Percentiles rank a stretch among this genome's conserved stretches.
phyloP scores from a whole-genome alignment of 2,888 invertebrate species.

The Esperia sulphurella region DNA sequence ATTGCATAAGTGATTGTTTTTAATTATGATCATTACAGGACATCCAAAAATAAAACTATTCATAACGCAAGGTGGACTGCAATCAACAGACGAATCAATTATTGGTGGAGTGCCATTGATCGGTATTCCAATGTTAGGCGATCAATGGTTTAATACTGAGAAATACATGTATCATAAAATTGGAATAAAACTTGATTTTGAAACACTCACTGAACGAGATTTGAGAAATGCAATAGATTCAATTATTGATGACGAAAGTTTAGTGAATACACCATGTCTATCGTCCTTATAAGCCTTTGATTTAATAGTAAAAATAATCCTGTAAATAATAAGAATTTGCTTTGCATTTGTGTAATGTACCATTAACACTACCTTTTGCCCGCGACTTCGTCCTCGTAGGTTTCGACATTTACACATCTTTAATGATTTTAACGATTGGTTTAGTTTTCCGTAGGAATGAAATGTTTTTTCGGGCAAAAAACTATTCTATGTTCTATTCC shows the following conservation, averaged over 20 bases:
- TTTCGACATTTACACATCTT: no score
- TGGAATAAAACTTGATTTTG: slow-evolving; percentile 36
- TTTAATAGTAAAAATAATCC: no score
- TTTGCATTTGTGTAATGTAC: no score
- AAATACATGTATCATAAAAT: slow-evolving; percentile 39
- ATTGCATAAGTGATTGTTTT: no score
- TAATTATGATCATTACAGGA: slow-evolving; percentile 32
- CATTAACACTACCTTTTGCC: no score
- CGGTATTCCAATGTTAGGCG: slow-evolving; percentile 58
- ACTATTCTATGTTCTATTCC: no score
- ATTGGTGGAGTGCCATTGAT: slow-evolving; percentile 56
- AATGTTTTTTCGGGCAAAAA: no score
- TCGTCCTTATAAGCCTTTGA: no score
- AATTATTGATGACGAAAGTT: slow-evolving; percentile 39
- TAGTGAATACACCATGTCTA: not conserved
- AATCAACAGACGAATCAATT: slow-evolving; percentile 67
- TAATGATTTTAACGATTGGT: no score
- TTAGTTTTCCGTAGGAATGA: no score
- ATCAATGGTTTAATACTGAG: slow-evolving; percentile 60
- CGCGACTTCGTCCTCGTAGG: no score
- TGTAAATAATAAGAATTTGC: no score
- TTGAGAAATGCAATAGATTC: slow-evolving; percentile 33
- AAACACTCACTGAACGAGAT: slow-evolving; percentile 30
- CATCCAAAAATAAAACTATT: slow-evolving; percentile 70
- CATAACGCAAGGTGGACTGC: slow-evolving; percentile 68